phyloP scores from a whole-genome alignment of 2,888 invertebrate genomes.

The Sinohyriopsis cumingii region DNA sequence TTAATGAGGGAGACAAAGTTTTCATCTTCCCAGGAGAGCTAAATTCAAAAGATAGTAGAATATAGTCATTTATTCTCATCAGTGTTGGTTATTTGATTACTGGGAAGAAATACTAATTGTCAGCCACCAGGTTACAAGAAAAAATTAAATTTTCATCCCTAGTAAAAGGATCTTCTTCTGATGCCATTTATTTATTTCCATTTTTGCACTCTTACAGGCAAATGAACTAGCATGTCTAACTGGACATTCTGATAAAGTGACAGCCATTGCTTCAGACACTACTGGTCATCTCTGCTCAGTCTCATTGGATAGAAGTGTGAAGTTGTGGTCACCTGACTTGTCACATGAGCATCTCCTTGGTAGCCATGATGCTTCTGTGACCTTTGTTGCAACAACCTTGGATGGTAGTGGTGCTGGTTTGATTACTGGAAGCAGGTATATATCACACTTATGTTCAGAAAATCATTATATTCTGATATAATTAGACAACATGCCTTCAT shows the following conservation, averaged over 20 bases:
- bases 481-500: too few species aligned
- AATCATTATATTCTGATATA: background rate
- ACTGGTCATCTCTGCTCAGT: constrained; percentile 58
- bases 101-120: too few species aligned
- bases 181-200: background rate
- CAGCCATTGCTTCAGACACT: constrained; percentile 55
- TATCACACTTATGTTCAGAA: background rate
- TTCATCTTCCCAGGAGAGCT: too few species aligned
- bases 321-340: constrained; percentile 60
- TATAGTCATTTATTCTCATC: too few species aligned
- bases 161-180: too few species aligned
- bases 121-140: too few species aligned
- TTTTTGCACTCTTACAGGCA: constrained; percentile 45
- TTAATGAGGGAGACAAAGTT: too few species aligned
- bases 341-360: constrained; percentile 27
- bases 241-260: constrained; percentile 66
- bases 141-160: too few species aligned
- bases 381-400: constrained; percentile 37
- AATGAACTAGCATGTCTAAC: constrained; percentile 62
- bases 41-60: too few species aligned
- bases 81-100: too few species aligned
- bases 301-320: constrained; percentile 61
- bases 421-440: constrained; percentile 59
- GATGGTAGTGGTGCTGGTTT: constrained; percentile 13
- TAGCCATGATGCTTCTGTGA: constrained; percentile 57